These are phyloP conservation scores for Indicator maculatus DNA, from an alignment of 2,113 vertebrate species.

Conservation along the genomic window DNA sequence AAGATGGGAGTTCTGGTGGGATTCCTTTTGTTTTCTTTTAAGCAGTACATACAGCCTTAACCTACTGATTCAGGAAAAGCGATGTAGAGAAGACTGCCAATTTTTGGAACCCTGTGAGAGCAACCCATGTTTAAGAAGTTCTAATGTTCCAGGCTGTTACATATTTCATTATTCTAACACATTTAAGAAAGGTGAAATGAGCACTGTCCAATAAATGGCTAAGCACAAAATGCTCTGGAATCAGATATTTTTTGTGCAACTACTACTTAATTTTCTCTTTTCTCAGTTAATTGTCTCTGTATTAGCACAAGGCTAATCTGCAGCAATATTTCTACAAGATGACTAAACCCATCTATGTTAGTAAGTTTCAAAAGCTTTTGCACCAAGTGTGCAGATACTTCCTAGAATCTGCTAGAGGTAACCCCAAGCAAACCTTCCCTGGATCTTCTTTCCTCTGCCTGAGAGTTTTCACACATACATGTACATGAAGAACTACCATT, in stretches of 20 bases:
- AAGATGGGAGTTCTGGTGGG: not conserved
- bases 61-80: not conserved
- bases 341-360: not conserved
- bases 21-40: not conserved
- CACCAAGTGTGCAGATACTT: not conserved
- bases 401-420: not conserved
- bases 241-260: not conserved
- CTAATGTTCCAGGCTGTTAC: not conserved
- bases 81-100: not conserved
- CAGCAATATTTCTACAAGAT: not conserved
- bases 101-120: not conserved
- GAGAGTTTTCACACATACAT: not conserved
- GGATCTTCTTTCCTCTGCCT: not conserved
- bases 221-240: not conserved
- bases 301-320: not conserved
- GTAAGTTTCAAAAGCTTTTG: not conserved
- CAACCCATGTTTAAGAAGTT: not conserved
- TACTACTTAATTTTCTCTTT: not conserved
- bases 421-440: not conserved
- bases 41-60: not conserved
- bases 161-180: not conserved
- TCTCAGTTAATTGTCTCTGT: not conserved
- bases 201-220: not conserved
- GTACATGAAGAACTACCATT: not conserved
- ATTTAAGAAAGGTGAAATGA: not conserved